Base-by-base conservation (phyloP, 2,888 invertebrate species). In the Aphodius granarius region DNA sequence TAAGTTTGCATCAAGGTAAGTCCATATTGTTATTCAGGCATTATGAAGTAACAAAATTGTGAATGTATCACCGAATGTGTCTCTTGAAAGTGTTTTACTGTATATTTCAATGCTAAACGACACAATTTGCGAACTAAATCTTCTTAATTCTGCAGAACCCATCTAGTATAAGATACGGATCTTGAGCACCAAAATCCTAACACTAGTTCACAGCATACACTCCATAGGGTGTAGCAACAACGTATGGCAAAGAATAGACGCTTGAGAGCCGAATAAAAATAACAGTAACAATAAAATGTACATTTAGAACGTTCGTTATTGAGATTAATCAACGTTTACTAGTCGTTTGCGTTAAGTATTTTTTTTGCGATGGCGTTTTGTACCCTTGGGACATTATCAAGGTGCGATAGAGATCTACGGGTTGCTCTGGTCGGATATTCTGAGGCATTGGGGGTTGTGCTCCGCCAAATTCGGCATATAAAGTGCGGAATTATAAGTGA, bases 401-500 rank as follows among this genome's bases (percentile, higher is more conserved):
- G 71, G 73, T 71, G 23, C 71, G 73, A 76, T 71, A 64, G 63
- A 64, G 65, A 76, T 73, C 73, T 76, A 64, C 68, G 71, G 66
- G 22, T 66, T 13, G 62, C 21, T 63, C 63, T 70, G 74, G 21
- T 43, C 43, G 43, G 43, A n/a, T 43, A 70, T 68, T 63, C 19
- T 62, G 70, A 63, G 62, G 20, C 21, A 22, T 64, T 62, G 63
- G 43, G 76, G 64, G 65, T 19, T 66, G 65, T 63, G 73, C n/a
- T 70, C 63, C 18, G 63, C 70, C 70, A 68, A 71, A 70, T 73
- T 73, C 73, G 64, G 73, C 66, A 76, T 76, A 73, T 73, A 76
- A 76, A 75, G 71, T 73, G 76, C 65, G 73, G 65, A 76, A 76
- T 76, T 76, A 76, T 73, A 73, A 76, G 71, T 71, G 63, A 71